phyloP scores from a whole-genome alignment of 2,888 invertebrate genomes.

The Nomada hirtipes region DNA sequence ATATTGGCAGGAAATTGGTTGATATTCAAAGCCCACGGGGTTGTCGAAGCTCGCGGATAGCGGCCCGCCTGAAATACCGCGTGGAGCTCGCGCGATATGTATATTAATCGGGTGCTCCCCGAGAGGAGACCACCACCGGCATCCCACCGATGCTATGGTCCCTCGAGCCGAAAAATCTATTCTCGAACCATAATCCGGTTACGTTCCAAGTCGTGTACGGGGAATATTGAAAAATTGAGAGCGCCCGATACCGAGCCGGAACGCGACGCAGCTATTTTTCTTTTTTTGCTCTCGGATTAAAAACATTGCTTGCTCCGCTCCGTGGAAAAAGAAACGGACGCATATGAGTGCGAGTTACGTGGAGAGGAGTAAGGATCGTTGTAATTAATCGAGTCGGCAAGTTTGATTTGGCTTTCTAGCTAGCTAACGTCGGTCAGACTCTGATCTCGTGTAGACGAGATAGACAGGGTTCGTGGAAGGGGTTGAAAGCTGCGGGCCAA shows the following conservation, averaged over 20 bases:
- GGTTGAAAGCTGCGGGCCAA: slow-evolving; percentile 67
- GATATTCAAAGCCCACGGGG: slow-evolving; percentile 81
- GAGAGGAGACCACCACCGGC: slow-evolving; percentile 49
- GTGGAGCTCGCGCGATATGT: slow-evolving; percentile 75
- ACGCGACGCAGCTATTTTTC: slow-evolving; percentile 1
- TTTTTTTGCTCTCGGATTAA: slow-evolving; percentile 24
- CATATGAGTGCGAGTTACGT: neutral
- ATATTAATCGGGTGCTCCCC: slow-evolving; percentile 76
- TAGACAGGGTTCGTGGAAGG: slow-evolving; percentile 41
- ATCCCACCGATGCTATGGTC: slow-evolving; percentile 52
- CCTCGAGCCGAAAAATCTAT: slow-evolving; percentile 77
- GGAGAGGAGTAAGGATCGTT: slow-evolving; percentile 19
- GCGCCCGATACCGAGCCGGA: slow-evolving; percentile 53
- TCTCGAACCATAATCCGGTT: slow-evolving; percentile 79
- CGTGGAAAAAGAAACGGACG: neutral
- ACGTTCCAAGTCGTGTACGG: slow-evolving; percentile 74
- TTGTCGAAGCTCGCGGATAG: slow-evolving; percentile 67
- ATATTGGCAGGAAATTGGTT: slow-evolving; percentile 82
- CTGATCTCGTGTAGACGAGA: slow-evolving; percentile 52
- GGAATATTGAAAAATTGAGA: slow-evolving; percentile 80
- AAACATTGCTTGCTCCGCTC: neutral
- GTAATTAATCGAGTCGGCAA: slow-evolving; percentile 39
- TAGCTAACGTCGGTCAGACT: slow-evolving; percentile 59
- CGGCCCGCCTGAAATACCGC: slow-evolving; percentile 70
- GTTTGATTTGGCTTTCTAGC: slow-evolving; percentile 43